These are phyloP conservation scores for Ianthella basta DNA, from an alignment of 37 sponge, comb jelly and placozoan genomes.

Conservation along the genomic window DNA sequence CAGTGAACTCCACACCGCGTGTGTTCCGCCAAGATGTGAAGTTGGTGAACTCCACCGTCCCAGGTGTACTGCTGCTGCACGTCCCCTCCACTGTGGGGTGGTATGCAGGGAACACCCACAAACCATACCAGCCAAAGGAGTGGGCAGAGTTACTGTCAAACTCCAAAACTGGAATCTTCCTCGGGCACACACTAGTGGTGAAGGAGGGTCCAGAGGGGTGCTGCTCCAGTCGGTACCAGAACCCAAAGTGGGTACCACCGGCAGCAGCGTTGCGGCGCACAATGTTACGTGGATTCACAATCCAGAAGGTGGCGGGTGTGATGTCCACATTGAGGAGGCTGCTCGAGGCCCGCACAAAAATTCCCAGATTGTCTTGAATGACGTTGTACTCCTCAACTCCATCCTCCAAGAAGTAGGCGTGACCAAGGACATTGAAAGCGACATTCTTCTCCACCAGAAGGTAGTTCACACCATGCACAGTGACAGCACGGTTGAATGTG, in stretches of 20 bases:
- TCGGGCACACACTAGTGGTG: slow-evolving; percentile 65
- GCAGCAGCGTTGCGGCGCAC: slow-evolving; percentile 92
- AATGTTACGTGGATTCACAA: slow-evolving; percentile 87
- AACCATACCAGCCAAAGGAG: slow-evolving; percentile 95
- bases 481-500: slow-evolving; percentile 96
- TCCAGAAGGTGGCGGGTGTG: slow-evolving; percentile 96
- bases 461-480: slow-evolving; percentile 92
- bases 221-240: slow-evolving; percentile 88
- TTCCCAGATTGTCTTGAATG: slow-evolving; percentile 88
- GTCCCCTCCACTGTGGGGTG: slow-evolving; percentile 61
- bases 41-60: slow-evolving; percentile 57
- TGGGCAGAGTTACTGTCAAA: slow-evolving; percentile 91
- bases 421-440: slow-evolving; percentile 88
- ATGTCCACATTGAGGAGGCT: slow-evolving; percentile 94
- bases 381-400: slow-evolving; percentile 84
- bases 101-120: slow-evolving; percentile 89
- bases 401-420: slow-evolving; percentile 94
- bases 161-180: slow-evolving; percentile 61
- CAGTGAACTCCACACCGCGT: slow-evolving; percentile 80
- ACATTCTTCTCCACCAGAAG: slow-evolving; percentile 95
- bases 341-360: slow-evolving; percentile 86
- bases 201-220: slow-evolving; percentile 90
- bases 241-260: slow-evolving; percentile 95
- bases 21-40: slow-evolving; percentile 83
- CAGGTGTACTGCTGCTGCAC: slow-evolving; percentile 52